Evolutionary conservation across 2,888 invertebrate species (phyloP).

Genomic region (Leptopterna dolabrata): DNA sequence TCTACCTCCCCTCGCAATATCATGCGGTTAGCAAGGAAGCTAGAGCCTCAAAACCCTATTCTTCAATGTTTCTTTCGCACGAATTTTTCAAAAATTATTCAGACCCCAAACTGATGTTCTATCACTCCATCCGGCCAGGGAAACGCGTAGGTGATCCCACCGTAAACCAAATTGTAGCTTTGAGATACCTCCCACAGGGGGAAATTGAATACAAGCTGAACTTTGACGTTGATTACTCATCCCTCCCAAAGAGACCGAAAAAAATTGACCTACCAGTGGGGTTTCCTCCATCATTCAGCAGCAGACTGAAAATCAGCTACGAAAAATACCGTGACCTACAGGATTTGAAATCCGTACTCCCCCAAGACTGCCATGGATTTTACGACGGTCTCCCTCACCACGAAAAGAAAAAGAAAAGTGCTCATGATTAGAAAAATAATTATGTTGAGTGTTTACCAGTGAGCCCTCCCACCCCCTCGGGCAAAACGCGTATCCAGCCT

Average conservation of each 20-base stretch:
- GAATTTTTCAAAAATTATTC: neutral
- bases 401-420: too few relatives aligned
- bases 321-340: too few relatives aligned
- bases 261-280: too few relatives aligned
- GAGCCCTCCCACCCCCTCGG: too few relatives aligned
- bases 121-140: constrained; percentile 43
- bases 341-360: too few relatives aligned
- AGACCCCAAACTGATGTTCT: neutral
- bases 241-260: neutral
- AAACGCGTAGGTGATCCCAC: neutral
- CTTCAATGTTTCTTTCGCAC: constrained; percentile 8
- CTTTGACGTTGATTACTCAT: constrained; percentile 22
- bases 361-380: too few relatives aligned
- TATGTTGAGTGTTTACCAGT: too few relatives aligned
- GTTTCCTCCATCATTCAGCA: too few relatives aligned
- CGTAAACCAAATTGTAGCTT: neutral
- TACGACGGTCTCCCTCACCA: too few relatives aligned
- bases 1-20: constrained; percentile 32
- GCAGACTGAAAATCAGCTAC: too few relatives aligned
- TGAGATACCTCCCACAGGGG: constrained; percentile 5
- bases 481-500: too few relatives aligned
- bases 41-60: constrained; percentile 30
- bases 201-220: constrained; percentile 51
- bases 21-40: constrained; percentile 37
- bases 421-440: too few relatives aligned